Percentiles rank a stretch among this genome's conserved stretches.
Evolutionary conservation across 2,797 vertebrate genomes (phyloP).

Genomic region (Ceyx erithaca): DNA sequence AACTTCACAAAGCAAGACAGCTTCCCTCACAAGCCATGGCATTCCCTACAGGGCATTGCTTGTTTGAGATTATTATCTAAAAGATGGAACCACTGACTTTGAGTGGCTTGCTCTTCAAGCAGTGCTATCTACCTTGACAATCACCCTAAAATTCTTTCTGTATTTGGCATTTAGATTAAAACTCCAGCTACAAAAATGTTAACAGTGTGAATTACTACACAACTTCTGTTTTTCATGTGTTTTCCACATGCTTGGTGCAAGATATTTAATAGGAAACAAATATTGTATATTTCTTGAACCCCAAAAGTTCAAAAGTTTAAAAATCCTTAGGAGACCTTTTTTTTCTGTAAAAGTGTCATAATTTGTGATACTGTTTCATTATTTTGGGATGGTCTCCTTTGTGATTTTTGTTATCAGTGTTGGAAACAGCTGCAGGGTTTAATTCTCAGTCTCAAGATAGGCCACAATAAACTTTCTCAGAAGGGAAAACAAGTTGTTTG

Average conservation of each 20-base stretch:
- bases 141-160: not conserved
- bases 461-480: conserved; percentile 25
- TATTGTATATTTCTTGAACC: not conserved
- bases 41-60: not conserved
- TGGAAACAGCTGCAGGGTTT: not conserved
- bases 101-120: not conserved
- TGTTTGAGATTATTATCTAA: not conserved
- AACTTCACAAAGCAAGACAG: not conserved
- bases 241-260: not conserved
- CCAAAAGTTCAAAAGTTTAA: not conserved
- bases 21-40: not conserved
- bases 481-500: conserved; percentile 22
- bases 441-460: not conserved
- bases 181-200: not conserved
- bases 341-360: not conserved
- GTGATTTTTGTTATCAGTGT: not conserved
- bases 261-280: not conserved
- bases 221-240: not conserved
- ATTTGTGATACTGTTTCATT: not conserved
- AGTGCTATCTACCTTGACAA: not conserved
- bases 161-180: not conserved
- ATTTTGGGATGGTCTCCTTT: not conserved
- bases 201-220: not conserved
- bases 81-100: not conserved
- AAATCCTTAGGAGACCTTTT: not conserved